Conservation (phyloP, 2,113 vertebrate species). For the Entelurus aequoreus region DNA sequence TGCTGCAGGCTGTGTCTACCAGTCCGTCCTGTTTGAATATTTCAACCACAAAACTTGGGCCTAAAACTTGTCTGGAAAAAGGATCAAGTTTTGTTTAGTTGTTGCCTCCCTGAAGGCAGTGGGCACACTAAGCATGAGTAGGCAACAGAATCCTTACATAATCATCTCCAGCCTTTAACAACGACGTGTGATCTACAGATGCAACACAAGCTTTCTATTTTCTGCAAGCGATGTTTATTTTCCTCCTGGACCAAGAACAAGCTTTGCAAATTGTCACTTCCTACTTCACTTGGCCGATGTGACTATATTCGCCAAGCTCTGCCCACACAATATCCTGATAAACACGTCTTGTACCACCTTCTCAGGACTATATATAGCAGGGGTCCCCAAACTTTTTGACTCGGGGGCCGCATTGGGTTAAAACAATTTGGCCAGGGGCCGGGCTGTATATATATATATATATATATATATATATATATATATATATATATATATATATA, state of each 20-base stretch:
- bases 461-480: too few relatives aligned
- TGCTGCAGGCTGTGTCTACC: slow-evolving; percentile 22
- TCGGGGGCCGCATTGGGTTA: too few relatives aligned
- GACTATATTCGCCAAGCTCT: neutral
- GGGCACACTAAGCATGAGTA: neutral
- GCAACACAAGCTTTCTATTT: neutral
- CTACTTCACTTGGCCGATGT: neutral
- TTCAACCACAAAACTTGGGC: neutral
- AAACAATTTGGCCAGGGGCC: too few relatives aligned
- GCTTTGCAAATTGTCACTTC: neutral
- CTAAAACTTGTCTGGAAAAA: neutral
- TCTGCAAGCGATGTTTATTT: neutral
- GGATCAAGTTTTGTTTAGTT: neutral
- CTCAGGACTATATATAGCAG: neutral
- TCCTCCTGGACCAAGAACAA: slow-evolving; percentile 5
- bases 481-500: too few relatives aligned
- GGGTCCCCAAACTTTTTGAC: too few relatives aligned
- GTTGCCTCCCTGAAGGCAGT: slow-evolving; percentile 16
- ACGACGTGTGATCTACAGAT: neutral
- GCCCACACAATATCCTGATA: neutral
- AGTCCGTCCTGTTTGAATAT: neutral
- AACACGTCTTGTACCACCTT: neutral
- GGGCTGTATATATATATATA: too few relatives aligned
- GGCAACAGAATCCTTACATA: slow-evolving; percentile 5
- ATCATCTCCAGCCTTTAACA: neutral